phyloP scores from a whole-genome alignment of 1,140 invertebrate genomes.

The Glomeris maerens region DNA sequence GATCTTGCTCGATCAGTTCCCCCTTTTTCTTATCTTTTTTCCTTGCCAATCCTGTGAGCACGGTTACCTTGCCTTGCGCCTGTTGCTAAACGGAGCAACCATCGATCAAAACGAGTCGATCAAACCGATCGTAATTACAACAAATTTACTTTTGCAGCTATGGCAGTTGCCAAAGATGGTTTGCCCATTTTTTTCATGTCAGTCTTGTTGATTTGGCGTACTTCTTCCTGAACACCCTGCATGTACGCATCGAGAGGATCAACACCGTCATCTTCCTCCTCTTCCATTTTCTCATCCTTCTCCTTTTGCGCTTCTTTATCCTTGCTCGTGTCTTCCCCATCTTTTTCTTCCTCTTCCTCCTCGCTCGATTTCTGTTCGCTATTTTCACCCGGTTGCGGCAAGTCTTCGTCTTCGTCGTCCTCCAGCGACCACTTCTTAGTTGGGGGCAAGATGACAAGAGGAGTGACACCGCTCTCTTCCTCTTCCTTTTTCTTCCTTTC shows the following conservation, averaged over 20 bases:
- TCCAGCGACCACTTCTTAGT: slow-evolving; percentile 84
- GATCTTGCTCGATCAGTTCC: slow-evolving; percentile 92
- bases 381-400: slow-evolving; percentile 20
- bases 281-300: slow-evolving; percentile 11
- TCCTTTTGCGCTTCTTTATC: slow-evolving; percentile 21
- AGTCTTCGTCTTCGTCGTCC: slow-evolving; percentile 63
- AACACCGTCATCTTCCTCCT: slow-evolving; percentile 49
- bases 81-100: no score
- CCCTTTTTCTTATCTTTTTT: slow-evolving; percentile 69
- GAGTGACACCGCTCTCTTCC: slow-evolving; percentile 34
- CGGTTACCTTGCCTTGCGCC: slow-evolving; percentile 26
- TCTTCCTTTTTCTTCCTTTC: slow-evolving; percentile 73
- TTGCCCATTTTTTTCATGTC: slow-evolving; percentile 27
- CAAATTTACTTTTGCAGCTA: no score
- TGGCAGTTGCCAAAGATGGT: not conserved
- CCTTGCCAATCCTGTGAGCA: slow-evolving; percentile 80
- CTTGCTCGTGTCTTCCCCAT: slow-evolving; percentile 33
- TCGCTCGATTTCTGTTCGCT: slow-evolving; percentile 21
- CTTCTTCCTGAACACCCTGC: slow-evolving; percentile 74
- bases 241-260: slow-evolving; percentile 96
- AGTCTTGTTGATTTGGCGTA: slow-evolving; percentile 74
- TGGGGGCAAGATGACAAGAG: slow-evolving; percentile 20
- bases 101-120: no score
- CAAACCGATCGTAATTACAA: no score
- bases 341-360: slow-evolving; percentile 23